Conservation (phyloP, 2,797 vertebrate genomes). For the Spatula clypeata region DNA sequence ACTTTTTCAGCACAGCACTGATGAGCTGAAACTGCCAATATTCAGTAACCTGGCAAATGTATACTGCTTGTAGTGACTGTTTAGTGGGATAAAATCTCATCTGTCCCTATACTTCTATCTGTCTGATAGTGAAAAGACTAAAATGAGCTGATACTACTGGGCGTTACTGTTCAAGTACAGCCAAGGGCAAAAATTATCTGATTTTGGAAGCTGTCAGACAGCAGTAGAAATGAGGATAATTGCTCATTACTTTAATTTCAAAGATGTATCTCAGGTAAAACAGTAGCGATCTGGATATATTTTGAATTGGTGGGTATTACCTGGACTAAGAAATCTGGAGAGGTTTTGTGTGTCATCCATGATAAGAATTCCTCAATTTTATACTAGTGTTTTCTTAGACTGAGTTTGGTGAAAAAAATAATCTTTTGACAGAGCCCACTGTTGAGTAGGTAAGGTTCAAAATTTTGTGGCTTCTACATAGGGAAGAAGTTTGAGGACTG, state of each 20-base stretch:
- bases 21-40: background rate
- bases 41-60: background rate
- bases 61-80: background rate
- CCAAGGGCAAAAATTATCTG: background rate
- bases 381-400: background rate
- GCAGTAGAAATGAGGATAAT: background rate
- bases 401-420: background rate
- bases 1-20: background rate
- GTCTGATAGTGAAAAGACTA: background rate
- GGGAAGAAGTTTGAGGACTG: background rate
- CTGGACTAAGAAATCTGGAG: background rate
- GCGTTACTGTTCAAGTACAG: background rate
- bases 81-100: background rate
- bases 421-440: background rate
- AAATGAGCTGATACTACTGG: background rate
- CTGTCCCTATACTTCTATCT: background rate
- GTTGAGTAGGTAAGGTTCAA: background rate
- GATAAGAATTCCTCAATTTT: background rate
- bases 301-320: background rate
- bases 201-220: background rate
- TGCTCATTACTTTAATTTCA: background rate
- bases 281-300: background rate
- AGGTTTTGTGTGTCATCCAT: background rate
- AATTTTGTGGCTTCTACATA: background rate
- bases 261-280: background rate